Evolutionary conservation across 2,113 vertebrate genomes (phyloP).

Genomic region (Lutjanus erythropterus): DNA sequence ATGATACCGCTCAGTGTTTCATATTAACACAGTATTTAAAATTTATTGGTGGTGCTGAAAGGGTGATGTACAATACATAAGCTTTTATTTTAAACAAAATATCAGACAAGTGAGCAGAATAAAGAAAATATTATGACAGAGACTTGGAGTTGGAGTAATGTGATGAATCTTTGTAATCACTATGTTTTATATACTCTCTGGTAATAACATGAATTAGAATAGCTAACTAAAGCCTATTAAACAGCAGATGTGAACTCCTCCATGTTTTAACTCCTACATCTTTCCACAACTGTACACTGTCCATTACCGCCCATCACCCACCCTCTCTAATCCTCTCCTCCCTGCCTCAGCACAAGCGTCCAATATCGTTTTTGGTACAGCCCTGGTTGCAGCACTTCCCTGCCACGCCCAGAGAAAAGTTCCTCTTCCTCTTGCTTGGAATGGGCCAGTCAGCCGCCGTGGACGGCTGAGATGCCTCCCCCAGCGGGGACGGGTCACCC

Average conservation of each 20-base stretch:
- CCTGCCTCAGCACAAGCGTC: slow-evolving; percentile 88
- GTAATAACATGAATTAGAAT: background rate
- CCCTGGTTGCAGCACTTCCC: slow-evolving; percentile 91
- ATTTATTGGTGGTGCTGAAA: slow-evolving; percentile 52
- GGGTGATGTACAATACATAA: slow-evolving; percentile 12
- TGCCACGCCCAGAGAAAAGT: slow-evolving; percentile 87
- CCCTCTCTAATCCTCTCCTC: background rate
- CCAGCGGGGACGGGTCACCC: slow-evolving; percentile 35
- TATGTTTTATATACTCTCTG: background rate
- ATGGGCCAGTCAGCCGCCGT: slow-evolving; percentile 61
- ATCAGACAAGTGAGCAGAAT: slow-evolving; percentile 9
- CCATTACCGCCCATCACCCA: slow-evolving; percentile 18
- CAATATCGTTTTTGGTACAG: slow-evolving; percentile 92
- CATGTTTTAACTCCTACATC: background rate
- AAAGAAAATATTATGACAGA: background rate
- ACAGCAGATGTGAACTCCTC: slow-evolving; percentile 18
- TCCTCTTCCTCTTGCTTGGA: slow-evolving; percentile 85
- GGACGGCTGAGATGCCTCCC: slow-evolving; percentile 35
- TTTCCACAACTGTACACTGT: slow-evolving; percentile 2
- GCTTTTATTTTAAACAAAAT: slow-evolving; percentile 17
- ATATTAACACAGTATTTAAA: slow-evolving; percentile 53
- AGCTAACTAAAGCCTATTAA: background rate
- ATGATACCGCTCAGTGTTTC: slow-evolving; percentile 24
- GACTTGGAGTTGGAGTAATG: slow-evolving; percentile 11
- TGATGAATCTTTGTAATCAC: slow-evolving; percentile 8